These are phyloP conservation scores for Oscheius sp. DNA, from an alignment of 2,888 invertebrate species.

Conservation along the genomic window DNA sequence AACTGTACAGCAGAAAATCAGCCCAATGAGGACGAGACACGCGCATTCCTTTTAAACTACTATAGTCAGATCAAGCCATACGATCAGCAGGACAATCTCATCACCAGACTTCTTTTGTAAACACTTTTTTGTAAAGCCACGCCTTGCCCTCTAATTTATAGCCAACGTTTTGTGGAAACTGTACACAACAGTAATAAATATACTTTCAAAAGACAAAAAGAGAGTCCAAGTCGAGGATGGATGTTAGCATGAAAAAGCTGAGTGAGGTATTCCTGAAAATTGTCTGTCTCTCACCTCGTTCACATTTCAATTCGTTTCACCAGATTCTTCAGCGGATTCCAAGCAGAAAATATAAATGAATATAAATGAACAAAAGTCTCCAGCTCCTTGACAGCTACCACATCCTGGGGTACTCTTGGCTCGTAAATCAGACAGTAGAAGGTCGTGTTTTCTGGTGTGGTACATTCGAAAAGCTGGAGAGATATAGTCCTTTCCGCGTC, in stretches of 20 bases:
- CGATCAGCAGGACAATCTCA: conserved; percentile 9
- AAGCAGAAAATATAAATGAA: no score
- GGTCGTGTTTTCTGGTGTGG: no score
- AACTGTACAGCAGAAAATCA: conserved; percentile 58
- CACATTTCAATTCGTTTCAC: no score
- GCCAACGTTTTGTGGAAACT: not conserved
- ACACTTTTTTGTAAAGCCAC: not conserved
- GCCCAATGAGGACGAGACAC: conserved; percentile 39
- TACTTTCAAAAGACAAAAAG: not conserved
- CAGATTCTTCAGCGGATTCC: no score
- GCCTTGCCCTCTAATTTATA: not conserved
- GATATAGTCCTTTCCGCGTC: no score
- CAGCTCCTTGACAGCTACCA: no score
- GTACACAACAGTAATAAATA: not conserved
- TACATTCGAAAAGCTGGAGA: no score
- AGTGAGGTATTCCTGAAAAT: not conserved
- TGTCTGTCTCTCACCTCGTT: no score
- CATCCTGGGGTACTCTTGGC: no score
- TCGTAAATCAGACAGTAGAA: no score
- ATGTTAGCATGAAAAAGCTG: not conserved
- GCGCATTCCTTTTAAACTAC: conserved; percentile 61
- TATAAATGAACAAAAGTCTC: no score
- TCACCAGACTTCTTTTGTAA: conserved; percentile 17
- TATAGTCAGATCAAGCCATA: conserved; percentile 65
- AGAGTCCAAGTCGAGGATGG: not conserved